Evolutionary conservation across 2,888 invertebrate genomes (phyloP).

Genomic region (Clanis bilineata): DNA sequence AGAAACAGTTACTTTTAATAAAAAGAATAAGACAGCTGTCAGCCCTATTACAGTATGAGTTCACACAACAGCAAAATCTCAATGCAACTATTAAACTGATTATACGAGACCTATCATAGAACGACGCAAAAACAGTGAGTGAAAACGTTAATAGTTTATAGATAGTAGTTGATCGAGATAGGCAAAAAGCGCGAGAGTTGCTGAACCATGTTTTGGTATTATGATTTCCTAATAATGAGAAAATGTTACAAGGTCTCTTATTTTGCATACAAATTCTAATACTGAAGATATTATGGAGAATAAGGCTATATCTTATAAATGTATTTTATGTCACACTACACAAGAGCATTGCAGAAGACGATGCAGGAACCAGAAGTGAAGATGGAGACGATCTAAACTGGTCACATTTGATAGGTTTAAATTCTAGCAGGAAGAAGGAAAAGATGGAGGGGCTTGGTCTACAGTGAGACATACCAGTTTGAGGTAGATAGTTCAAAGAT

Average conservation of each 20-base stretch:
- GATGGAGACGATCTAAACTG: no score
- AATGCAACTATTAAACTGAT: conserved; percentile 13
- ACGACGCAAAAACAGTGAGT: conserved; percentile 13
- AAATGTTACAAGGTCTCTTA: neutral
- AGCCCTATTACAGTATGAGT: conserved; percentile 7
- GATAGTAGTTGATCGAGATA: neutral
- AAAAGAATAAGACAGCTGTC: no score
- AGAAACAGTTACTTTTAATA: no score
- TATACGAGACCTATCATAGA: conserved; percentile 14
- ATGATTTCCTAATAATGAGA: neutral
- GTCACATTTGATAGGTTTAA: no score
- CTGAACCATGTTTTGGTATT: neutral
- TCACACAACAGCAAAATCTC: conserved; percentile 27
- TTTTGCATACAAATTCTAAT: neutral
- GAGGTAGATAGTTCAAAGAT: no score
- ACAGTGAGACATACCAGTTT: no score
- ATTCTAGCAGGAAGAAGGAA: no score
- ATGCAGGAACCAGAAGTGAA: no score
- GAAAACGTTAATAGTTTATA: conserved; percentile 13
- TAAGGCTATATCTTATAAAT: neutral
- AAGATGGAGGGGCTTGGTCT: no score
- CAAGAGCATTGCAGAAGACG: no score
- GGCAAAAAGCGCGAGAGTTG: neutral
- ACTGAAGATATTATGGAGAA: neutral
- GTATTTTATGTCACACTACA: no score